Evolutionary conservation across 2,113 vertebrate species (phyloP), one percentile per base, ranked within the genome.

Genomic region (Oreochromis tanganicae): DNA sequence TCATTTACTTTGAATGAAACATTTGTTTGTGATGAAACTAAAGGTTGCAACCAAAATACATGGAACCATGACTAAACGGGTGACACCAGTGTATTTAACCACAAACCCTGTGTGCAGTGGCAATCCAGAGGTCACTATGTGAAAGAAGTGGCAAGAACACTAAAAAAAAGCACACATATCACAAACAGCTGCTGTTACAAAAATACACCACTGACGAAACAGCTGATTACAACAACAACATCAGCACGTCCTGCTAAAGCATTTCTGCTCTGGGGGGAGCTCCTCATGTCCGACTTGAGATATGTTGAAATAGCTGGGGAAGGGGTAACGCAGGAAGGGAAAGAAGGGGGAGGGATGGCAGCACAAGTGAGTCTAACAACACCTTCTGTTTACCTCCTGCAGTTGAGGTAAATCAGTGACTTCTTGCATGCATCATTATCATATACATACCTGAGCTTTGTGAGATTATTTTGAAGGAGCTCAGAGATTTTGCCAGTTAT

Each of bases 201-300:
- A 48, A 48, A 48, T 14, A 48, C 80, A 75, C 9, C 9, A 10
- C 21, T 8, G 9, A 52, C 6, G 3, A 68, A 83, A 29, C 4
- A 29, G 41, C 68, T 85, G 57, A 85, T 55, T 61, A 27, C 63
- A 89, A 48, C 57, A 88, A 50, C 24, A 85, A 41, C 6, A 38
- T 38, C 38, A 6, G 11, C 43, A 38, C 34, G 8, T 75, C 87
- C 85, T 61, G 81, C 85, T 85, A 88, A 89, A 34, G 38, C 81
- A 79, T 81, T 54, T 82, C 85, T 81, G 83, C 89, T 88, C 41
- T 84, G 82, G 83, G 57, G 57, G 81, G 55, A 48, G 50, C 57
- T 80, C 36, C 68, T 91, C 83, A 54, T 50, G 59, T 54, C 27
- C 90, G 88, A 94, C 89, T 27, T 86, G 81, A 85, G 85, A 85